phyloP scores from a whole-genome alignment of 2,113 vertebrate species.

The Anguilla rostrata region DNA sequence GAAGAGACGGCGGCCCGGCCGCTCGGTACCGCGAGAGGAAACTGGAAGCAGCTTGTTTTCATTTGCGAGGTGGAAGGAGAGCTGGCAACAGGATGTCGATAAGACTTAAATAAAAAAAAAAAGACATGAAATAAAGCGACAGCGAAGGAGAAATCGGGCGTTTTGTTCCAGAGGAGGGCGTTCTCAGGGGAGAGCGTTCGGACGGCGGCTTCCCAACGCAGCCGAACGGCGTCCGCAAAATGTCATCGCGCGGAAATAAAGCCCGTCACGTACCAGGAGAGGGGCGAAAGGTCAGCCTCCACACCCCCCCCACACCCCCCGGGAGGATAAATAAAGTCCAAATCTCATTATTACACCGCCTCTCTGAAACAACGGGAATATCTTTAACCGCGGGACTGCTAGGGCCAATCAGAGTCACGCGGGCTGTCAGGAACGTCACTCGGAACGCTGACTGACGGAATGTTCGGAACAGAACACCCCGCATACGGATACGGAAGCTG shows the following conservation, averaged over 20 bases:
- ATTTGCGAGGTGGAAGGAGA: neutral
- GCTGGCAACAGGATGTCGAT: neutral
- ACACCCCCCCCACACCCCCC: conserved; percentile 41
- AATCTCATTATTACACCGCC: conserved; percentile 48
- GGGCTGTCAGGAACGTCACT: conserved; percentile 53
- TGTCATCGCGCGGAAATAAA: conserved; percentile 59
- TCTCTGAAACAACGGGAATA: conserved; percentile 45
- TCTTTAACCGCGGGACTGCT: conserved; percentile 42
- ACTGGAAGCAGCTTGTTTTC: neutral
- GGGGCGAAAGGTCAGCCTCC: conserved; percentile 43
- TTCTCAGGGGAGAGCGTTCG: conserved; percentile 44
- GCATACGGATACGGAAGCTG: conserved; percentile 40
- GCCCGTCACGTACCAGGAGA: conserved; percentile 53
- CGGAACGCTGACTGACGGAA: conserved; percentile 54
- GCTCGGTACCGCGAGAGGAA: neutral
- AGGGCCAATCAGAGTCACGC: conserved; percentile 56
- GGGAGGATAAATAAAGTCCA: conserved; percentile 45
- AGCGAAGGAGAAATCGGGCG: conserved; percentile 4
- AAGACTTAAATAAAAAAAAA: neutral
- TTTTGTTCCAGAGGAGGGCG: neutral
- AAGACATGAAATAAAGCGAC: conserved; percentile 28
- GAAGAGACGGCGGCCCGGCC: neutral
- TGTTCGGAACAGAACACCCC: conserved; percentile 44
- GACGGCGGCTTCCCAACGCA: conserved; percentile 44
- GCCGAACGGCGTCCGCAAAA: conserved; percentile 42